phyloP scores from a whole-genome alignment of 2,113 vertebrate genomes.

The Oplegnathus fasciatus region DNA sequence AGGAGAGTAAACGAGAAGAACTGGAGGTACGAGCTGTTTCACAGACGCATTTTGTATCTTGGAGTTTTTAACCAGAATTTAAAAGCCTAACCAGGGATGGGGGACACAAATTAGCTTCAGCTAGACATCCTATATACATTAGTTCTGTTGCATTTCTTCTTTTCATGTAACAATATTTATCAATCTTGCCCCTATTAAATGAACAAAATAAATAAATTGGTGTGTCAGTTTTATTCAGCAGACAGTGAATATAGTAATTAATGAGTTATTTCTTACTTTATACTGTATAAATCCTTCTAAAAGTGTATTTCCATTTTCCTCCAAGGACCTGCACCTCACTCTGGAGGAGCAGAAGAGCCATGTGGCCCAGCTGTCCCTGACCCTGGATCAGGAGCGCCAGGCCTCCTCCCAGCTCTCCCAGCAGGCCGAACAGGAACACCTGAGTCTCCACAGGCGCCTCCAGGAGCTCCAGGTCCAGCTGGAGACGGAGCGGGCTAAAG shows the following conservation, averaged over 20 bases:
- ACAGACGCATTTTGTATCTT: not conserved
- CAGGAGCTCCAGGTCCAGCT: constrained; percentile 92
- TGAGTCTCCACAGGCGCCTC: constrained; percentile 81
- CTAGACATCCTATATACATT: no score
- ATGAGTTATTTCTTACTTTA: not conserved
- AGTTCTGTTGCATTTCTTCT: no score
- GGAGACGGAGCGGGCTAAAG: constrained; percentile 88
- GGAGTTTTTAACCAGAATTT: not conserved
- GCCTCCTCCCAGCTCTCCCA: constrained; percentile 85
- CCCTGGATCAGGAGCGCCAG: constrained; percentile 88
- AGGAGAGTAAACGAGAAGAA: constrained; percentile 89
- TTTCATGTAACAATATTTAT: no score
- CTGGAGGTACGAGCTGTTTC: constrained; percentile 87
- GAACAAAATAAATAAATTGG: no score
- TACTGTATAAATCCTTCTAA: not conserved
- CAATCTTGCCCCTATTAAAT: no score
- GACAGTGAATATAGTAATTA: no score
- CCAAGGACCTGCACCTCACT: constrained; percentile 90
- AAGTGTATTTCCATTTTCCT: not conserved
- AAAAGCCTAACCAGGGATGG: not conserved
- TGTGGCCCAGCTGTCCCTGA: constrained; percentile 83
- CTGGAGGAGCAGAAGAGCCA: constrained; percentile 88
- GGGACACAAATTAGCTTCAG: no score
- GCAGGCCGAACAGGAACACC: constrained; percentile 85
- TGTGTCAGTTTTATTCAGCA: no score